Evolutionary conservation across 2,888 invertebrate genomes (phyloP).

Genomic region (Lochmaea capreae): DNA sequence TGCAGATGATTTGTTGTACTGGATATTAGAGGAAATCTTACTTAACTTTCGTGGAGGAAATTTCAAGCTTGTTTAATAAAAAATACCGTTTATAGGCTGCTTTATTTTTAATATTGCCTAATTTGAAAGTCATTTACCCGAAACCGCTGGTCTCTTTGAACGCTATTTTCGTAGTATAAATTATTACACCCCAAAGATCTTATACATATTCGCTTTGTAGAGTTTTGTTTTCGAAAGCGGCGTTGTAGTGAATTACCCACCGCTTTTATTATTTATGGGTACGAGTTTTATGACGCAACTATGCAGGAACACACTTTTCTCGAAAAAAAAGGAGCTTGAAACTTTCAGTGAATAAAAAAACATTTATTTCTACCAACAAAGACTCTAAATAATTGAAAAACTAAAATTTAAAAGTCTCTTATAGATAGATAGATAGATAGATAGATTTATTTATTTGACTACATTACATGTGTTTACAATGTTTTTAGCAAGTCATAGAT

Average conservation of each 20-base stretch:
- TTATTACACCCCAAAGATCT: slow-evolving; percentile 48
- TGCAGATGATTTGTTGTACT: too few species aligned
- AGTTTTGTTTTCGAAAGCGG: slow-evolving; percentile 43
- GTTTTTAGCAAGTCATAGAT: too few species aligned
- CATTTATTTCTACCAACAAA: too few species aligned
- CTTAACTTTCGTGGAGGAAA: too few species aligned
- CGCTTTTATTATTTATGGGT: slow-evolving; percentile 35
- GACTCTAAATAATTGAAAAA: too few species aligned
- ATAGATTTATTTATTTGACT: too few species aligned
- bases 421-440: too few species aligned
- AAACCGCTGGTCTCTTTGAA: slow-evolving; percentile 21
- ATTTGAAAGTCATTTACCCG: slow-evolving; percentile 32
- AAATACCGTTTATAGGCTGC: neutral
- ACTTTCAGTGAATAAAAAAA: too few species aligned
- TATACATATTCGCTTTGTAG: slow-evolving; percentile 50
- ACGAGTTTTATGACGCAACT: slow-evolving; percentile 24
- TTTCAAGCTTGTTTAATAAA: neutral
- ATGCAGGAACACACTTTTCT: slow-evolving; percentile 2
- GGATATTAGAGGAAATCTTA: too few species aligned
- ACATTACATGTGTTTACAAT: too few species aligned
- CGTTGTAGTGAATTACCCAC: slow-evolving; percentile 24
- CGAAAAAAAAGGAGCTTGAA: too few species aligned
- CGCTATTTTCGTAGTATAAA: slow-evolving; percentile 36
- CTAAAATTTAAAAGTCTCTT: too few species aligned
- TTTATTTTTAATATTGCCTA: slow-evolving; percentile 29